Evolutionary conservation across 2,113 vertebrate species (phyloP), one percentile per base, ranked within the genome.

Genomic region (Polyodon spathula): DNA sequence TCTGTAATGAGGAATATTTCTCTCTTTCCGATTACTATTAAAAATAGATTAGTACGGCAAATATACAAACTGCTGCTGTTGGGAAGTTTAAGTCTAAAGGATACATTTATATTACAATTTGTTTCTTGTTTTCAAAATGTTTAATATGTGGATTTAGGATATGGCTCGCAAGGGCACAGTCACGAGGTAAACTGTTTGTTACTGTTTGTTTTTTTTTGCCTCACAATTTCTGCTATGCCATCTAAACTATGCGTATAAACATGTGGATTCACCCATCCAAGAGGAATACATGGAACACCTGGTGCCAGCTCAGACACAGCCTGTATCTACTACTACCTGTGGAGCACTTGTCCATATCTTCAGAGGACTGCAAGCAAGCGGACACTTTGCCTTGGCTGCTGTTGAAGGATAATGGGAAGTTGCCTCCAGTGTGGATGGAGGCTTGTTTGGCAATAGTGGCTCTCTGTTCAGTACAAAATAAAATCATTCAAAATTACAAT

Each of bases 271-370:
- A 27, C 3, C 27, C 27, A 27, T 27, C 27, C 27, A 27, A 27
- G 27, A 27, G 27, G 27, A 27, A 27, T 3, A 27, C 2, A 27
- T 27, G 27, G 27, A 27, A 27, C 3, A 27, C 3, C 27, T 27
- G 27, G 27, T 27, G 27, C 27, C 27, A 27, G 27, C 27, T 27
- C 27, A 27, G 27, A 27, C 27, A 27, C 2, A 27, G 27, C 27
- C 27, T 27, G 27, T 27, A 27, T 27, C 27, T n/a, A 12, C 38
- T 15, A 55, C 50, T 75, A 99, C 96, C 96, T 93, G 90, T 91
- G 44, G 90, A 90, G 77, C 96, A 98, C 70, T 88, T 94, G 69
- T 96, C 93, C 91, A 99, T 93, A 72, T 98, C 91, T 6, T 96
- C 93, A 40, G 93, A 94, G 62, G 89, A 89, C 76, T 97, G 93